Evolutionary conservation across 2,113 vertebrate genomes (phyloP), one percentile per base, ranked within the genome.

Genomic region (Lonchura striata): DNA sequence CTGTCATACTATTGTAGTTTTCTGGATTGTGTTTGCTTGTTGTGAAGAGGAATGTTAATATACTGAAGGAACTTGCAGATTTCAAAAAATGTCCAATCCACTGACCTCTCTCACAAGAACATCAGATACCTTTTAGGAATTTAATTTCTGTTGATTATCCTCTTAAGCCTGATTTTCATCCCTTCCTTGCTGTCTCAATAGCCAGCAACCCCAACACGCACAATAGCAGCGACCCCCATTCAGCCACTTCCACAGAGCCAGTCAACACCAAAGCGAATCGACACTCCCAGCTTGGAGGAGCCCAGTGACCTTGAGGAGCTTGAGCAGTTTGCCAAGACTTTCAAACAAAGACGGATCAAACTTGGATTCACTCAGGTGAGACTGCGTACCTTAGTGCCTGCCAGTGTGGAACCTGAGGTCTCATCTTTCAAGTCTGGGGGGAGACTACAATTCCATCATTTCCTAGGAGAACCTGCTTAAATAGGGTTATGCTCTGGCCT

Each of bases 321-420:
- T 94, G 99, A 99, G 98, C 99, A 99, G 96, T 99, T 99, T 98
- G 99, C 99, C 97, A 99, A 99, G 98, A 99, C 99, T 96, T 99
- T 99, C 98, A 99, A 99, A 98, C 99, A 99, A 98, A 99, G 99
- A 97, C 98, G 99, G 93, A 99, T 99, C 98, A 99, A 99, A 98
- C 99, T 99, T 96, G 99, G 99, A 97, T 99, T 99, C 97, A 99
- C 99, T 98, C 99, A 99, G 99, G 99, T 99, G 96, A 92, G 94
- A 71, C 56, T 79, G 77, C 11, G 33, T 85, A 37, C 72, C 77
- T 82, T 75, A 92, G 74, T 94, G 70, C 71, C 87, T 94, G 90
- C 77, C 79, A 91, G 87, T 85, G 82, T 94, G 86, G 85, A 89
- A 81, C 80, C 81, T 70, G 69, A 88, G 85, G 83, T 69, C 92